These are phyloP conservation scores for Eristalinus aeneus DNA, from an alignment of 2,888 invertebrate species.

Conservation along the genomic window DNA sequence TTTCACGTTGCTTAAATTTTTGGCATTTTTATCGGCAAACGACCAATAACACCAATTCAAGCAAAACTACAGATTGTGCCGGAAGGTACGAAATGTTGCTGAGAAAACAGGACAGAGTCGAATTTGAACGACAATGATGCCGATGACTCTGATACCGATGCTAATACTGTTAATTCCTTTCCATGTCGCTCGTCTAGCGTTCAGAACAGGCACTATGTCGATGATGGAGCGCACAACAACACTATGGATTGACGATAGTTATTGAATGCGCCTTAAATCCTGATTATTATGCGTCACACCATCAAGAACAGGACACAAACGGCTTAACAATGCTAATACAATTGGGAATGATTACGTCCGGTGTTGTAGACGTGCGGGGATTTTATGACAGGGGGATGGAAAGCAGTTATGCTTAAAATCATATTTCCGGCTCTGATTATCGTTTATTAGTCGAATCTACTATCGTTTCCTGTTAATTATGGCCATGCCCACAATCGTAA, in stretches of 20 bases:
- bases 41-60: not conserved
- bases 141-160: not conserved
- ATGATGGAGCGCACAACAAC: not conserved
- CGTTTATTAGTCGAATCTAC: not conserved
- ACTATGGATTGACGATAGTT: not conserved
- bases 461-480: slow-evolving; percentile 36
- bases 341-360: slow-evolving; percentile 36
- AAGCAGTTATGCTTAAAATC: slow-evolving; percentile 3
- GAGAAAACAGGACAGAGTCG: not conserved
- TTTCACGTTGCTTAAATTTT: slow-evolving; percentile 28
- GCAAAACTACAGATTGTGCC: not conserved
- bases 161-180: not conserved
- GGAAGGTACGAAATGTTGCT: slow-evolving; percentile 19
- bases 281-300: slow-evolving; percentile 49
- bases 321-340: slow-evolving; percentile 39
- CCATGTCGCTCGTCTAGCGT: not conserved
- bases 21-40: not conserved
- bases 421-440: slow-evolving; percentile 42
- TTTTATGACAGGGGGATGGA: not conserved
- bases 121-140: not conserved
- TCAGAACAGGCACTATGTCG: not conserved
- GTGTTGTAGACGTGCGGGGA: no score
- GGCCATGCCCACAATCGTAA: not conserved
- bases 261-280: not conserved
- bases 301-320: slow-evolving; percentile 12